Base-by-base conservation (phyloP, 64 coral and sea anemone genomes). In the Dendronephthya gigantea region DNA sequence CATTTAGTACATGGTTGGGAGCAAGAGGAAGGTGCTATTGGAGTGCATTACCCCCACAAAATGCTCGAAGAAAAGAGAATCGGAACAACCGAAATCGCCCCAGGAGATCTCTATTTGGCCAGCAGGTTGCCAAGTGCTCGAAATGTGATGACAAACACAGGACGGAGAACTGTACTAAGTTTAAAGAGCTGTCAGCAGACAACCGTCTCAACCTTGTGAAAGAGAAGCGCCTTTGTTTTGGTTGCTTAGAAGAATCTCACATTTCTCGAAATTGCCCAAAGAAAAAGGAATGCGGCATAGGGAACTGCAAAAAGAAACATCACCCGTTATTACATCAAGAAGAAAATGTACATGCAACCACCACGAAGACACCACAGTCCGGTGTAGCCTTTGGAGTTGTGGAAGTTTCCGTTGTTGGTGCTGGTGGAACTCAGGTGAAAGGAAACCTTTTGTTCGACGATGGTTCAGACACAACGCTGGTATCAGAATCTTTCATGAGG, bases 201-300 rank as follows among this genome's bases (percentile, higher is more conserved):
- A 50, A 85, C 1, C 49, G 49, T 5, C 16, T 85, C 7, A 31
- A 58, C 30, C 11, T 85, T 2, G 50, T 33, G 9, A 85, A 33
- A 19, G 48, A 50, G 3, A 85, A 51, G 9, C 48, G 22, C 19
- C 83, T 50, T 6, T 85, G 83, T 33, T 85, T 85, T 22, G 30
- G 15, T 29, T 85, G 83, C 48, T 36, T 85, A 12, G 49, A 58
- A 59, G 83, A 37, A 35, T 55, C 48, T 35, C 83, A 85, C 52
- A 85, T 58, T 25, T 85, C 52, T 2, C 25, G 52, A 22, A 58
- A 85, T 9, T 85, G 83, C 2, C 48, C 48, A 0, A 15, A 7
- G 22, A 85, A 85, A 19, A 50, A 34, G 3, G 40, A n/a, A 6
- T 85, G 83, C 34, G 40, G 48, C 17, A 58, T 33, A 59, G 1